These are phyloP conservation scores for Zhuqinia jingwanae DNA, from an alignment of 2,888 invertebrate genomes.

Conservation along the genomic window DNA sequence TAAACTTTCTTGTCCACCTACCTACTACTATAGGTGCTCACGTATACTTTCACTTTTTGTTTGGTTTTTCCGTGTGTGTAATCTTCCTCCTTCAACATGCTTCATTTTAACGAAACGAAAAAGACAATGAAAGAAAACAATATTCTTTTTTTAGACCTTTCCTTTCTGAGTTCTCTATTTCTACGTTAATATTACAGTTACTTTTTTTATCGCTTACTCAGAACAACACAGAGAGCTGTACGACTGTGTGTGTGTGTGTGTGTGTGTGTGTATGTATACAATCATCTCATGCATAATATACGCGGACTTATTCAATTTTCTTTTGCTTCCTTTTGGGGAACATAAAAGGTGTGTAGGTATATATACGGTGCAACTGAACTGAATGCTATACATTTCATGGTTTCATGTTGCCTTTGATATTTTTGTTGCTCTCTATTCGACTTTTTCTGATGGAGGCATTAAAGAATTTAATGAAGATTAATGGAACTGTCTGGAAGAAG, in stretches of 20 bases:
- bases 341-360: conserved; percentile 40
- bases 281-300: conserved; percentile 64
- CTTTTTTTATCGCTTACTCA: conserved; percentile 40
- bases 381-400: not conserved
- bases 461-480: conserved; percentile 69
- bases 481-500: conserved; percentile 53
- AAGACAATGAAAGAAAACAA: conserved; percentile 5
- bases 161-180: not conserved
- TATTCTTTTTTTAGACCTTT: not conserved
- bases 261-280: not conserved
- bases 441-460: conserved; percentile 56
- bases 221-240: not conserved
- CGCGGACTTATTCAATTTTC: conserved; percentile 16
- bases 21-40: not conserved
- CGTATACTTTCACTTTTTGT: not conserved
- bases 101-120: not conserved
- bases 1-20: no score
- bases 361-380: not conserved
- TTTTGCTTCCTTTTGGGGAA: conserved; percentile 19
- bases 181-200: not conserved
- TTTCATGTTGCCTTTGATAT: no score
- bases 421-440: conserved; percentile 20
- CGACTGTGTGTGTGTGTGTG: no score
- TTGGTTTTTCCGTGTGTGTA: not conserved
- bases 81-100: not conserved